Evolutionary conservation across 2,797 vertebrate genomes (phyloP).

Genomic region (Sitta carolinensis): DNA sequence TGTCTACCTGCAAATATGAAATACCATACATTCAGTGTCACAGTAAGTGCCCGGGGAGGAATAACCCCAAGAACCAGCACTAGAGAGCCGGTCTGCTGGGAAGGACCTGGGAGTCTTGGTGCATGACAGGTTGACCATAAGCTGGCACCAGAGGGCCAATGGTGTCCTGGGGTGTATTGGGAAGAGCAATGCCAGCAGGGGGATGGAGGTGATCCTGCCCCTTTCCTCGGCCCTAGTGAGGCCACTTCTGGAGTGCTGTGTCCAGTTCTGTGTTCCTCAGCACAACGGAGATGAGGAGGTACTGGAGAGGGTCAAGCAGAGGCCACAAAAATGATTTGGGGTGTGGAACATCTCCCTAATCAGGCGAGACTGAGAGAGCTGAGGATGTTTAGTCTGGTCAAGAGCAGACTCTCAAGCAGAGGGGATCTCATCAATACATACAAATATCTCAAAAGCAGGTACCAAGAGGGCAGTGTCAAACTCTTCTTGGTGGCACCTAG

Average conservation of each 20-base stretch:
- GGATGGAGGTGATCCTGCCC: rapidly evolving
- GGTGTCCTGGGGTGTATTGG: rapidly evolving
- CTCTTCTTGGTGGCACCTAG: background rate
- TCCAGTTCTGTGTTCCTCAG: background rate
- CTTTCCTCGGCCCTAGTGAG: rapidly evolving
- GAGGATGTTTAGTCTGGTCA: rapidly evolving
- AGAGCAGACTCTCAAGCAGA: background rate
- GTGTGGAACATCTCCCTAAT: rapidly evolving
- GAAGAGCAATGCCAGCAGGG: background rate
- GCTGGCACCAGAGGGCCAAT: rapidly evolving
- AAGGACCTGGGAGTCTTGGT: background rate
- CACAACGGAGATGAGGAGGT: background rate
- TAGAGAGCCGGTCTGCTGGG: background rate
- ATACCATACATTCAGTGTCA: rapidly evolving
- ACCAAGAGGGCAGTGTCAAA: background rate
- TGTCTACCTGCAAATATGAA: rapidly evolving
- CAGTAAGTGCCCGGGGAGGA: background rate
- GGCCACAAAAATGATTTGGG: background rate
- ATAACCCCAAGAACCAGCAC: background rate
- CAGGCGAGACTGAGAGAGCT: background rate
- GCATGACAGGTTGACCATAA: background rate
- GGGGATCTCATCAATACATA: background rate
- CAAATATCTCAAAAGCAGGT: background rate
- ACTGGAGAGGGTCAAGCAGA: background rate
- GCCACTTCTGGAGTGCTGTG: background rate